phyloP scores from a whole-genome alignment of 2,888 invertebrate genomes.

The Quadroppia sp. region DNA sequence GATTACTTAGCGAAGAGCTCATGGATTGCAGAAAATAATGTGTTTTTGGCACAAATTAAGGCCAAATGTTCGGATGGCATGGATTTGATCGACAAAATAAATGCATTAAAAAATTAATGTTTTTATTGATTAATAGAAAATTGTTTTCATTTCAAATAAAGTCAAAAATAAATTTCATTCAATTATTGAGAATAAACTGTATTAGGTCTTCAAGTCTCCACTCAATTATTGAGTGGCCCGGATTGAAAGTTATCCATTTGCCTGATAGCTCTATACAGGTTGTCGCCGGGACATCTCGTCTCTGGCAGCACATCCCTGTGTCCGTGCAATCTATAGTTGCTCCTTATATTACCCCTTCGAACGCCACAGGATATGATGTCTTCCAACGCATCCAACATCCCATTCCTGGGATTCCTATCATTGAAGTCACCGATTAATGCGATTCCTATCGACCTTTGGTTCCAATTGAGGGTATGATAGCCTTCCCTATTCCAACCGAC shows the following conservation, averaged over 20 bases:
- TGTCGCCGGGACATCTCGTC: constrained; percentile 41
- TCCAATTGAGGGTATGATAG: constrained; percentile 41
- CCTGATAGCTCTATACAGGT: constrained; percentile 17
- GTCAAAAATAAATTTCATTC: too few relatives aligned
- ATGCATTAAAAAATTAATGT: too few relatives aligned
- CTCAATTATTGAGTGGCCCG: background rate
- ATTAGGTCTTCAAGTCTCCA: too few relatives aligned
- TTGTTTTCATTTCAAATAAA: too few relatives aligned
- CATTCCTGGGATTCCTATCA: background rate
- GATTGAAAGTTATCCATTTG: constrained; percentile 11
- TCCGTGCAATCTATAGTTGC: constrained; percentile 37
- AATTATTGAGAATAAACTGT: too few relatives aligned
- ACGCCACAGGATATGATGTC: constrained; percentile 35
- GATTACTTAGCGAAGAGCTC: too few relatives aligned
- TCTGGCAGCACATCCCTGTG: constrained; percentile 38
- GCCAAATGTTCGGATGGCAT: too few relatives aligned
- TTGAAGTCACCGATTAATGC: constrained; percentile 41
- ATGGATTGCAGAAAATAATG: too few relatives aligned
- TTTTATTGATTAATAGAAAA: too few relatives aligned
- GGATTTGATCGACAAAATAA: too few relatives aligned
- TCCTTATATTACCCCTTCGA: constrained; percentile 1
- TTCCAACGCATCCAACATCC: constrained; percentile 3
- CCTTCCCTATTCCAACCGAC: constrained; percentile 41
- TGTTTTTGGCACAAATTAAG: too few relatives aligned
- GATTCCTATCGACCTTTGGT: constrained; percentile 38